Base-by-base conservation (phyloP, 2,888 invertebrate genomes). In the Theretra japonica region DNA sequence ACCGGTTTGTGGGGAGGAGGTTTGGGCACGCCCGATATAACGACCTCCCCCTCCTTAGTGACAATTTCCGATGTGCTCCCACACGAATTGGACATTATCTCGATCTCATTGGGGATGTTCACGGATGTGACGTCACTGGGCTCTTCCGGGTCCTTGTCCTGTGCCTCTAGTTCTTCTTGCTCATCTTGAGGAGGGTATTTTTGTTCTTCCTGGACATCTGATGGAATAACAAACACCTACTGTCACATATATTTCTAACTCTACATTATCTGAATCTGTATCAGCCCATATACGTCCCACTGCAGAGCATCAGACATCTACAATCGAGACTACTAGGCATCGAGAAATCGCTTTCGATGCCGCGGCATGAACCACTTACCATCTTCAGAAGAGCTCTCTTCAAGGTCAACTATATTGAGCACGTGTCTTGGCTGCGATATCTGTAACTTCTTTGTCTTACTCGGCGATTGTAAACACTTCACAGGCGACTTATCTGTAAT, bases 361-460 rank as follows among this genome's bases (percentile, higher is more conserved):
- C n/a, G n/a, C n/a, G n/a, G n/a, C n/a, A n/a, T n/a, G n/a, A n/a
- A n/a, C 7, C 7, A 73, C 81, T 82, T 69, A 89, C 90, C 91
- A 30, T 90, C 90, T 68, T 91, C 90, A 0, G 90, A 88, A 1
- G 89, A 90, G 71, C 85, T 90, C 53, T 87, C 90, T 25, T 83
- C 90, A 69, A 91, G 73, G 4, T 90, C 87, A 0, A 91, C 89
- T 15, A 87, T 80, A 59, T 80, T 87, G 4, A 83, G 70, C 0
- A 83, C 74, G 0, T 73, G 58, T 0, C 70, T 74, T 0, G 72
- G 68, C 6, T 74, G 69, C 1, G 77, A n/a, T 4, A 83, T 75
- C 0, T 74, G 75, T 17, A 85, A 69, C 8, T 82, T 83, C 68
- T 76, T 82, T 15, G 75, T 59, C 50, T 83, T 83, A 68, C 62